Percentiles rank a stretch among this genome's conserved stretches.
These are phyloP conservation scores for Osedax frankpressi DNA, from an alignment of 2,888 invertebrate genomes.

Conservation along the genomic window DNA sequence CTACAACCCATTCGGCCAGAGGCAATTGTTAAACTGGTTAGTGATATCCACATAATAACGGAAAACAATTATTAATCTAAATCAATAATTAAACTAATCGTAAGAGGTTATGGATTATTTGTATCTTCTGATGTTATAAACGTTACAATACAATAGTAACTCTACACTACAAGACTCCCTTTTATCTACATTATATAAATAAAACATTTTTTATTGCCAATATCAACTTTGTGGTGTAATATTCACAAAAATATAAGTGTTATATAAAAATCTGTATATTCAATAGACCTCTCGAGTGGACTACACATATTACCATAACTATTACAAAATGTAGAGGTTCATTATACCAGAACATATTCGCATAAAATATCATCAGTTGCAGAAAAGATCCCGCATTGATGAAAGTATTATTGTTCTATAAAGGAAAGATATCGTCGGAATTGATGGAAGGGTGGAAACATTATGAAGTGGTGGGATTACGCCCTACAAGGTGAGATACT, in stretches of 20 bases:
- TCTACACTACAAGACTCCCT: too few relatives aligned
- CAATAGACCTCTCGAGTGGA: neutral
- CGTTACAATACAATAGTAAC: too few relatives aligned
- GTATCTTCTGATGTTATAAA: too few relatives aligned
- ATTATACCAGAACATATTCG: neutral
- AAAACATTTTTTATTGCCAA: too few relatives aligned
- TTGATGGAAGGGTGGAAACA: slow-evolving; percentile 41
- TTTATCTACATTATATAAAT: too few relatives aligned
- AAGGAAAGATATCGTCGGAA: slow-evolving; percentile 34
- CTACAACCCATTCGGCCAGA: slow-evolving; percentile 38
- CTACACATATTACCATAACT: neutral
- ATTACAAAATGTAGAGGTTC: neutral
- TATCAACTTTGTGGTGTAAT: too few relatives aligned
- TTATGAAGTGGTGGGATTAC: slow-evolving; percentile 23
- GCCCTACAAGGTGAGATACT: neutral
- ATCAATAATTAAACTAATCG: too few relatives aligned
- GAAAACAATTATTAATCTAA: too few relatives aligned
- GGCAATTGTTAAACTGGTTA: slow-evolving; percentile 42
- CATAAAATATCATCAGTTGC: slow-evolving; percentile 21
- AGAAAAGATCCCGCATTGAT: slow-evolving; percentile 36
- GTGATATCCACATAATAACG: neutral
- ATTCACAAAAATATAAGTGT: too few relatives aligned
- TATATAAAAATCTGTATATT: too few relatives aligned
- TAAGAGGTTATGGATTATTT: too few relatives aligned
- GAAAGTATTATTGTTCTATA: slow-evolving; percentile 37